Evolutionary conservation across 2,888 invertebrate species (phyloP).

Genomic region (Sphecodes monilicornis): DNA sequence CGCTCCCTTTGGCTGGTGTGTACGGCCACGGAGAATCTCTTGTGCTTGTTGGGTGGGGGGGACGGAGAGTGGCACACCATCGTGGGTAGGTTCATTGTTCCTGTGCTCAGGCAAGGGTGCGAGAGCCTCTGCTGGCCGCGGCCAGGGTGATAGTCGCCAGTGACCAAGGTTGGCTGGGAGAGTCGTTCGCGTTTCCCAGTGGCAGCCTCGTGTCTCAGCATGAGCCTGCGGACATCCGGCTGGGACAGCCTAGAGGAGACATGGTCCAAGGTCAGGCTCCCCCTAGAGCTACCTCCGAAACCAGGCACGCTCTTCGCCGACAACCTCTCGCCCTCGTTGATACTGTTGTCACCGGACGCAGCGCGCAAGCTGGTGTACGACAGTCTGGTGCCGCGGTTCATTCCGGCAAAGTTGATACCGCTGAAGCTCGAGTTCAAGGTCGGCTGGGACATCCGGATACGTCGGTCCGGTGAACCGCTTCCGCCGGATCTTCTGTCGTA

Average conservation of each 20-base stretch:
- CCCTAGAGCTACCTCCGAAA: constrained; percentile 60
- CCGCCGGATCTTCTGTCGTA: constrained; percentile 68
- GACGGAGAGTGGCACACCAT: constrained; percentile 63
- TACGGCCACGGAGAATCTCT: constrained; percentile 74
- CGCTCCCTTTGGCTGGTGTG: constrained; percentile 77
- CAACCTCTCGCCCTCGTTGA: constrained; percentile 74
- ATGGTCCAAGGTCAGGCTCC: constrained; percentile 63
- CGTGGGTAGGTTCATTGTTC: constrained; percentile 39
- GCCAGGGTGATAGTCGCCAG: constrained; percentile 79
- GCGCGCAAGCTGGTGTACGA: constrained; percentile 79
- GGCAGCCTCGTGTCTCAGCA: constrained; percentile 65
- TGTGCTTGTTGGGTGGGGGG: constrained; percentile 73
- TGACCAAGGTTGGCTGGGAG: constrained; percentile 80
- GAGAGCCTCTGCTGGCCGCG: constrained; percentile 79
- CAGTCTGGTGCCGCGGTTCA: constrained; percentile 73
- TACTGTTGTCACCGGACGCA: constrained; percentile 77
- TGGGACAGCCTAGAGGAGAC: constrained; percentile 71
- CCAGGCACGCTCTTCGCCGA: constrained; percentile 75
- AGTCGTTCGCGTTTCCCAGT: constrained; percentile 76
- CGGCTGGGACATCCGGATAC: constrained; percentile 81
- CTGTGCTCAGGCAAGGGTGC: constrained; percentile 77
- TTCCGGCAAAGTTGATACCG: constrained; percentile 74
- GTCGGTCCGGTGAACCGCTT: constrained; percentile 72
- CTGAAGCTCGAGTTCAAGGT: constrained; percentile 78
- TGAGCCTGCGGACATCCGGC: constrained; percentile 71